Evolutionary conservation across 2,888 invertebrate species (phyloP), one percentile per base, ranked within the genome.

Genomic region (Marronus borbonicus): DNA sequence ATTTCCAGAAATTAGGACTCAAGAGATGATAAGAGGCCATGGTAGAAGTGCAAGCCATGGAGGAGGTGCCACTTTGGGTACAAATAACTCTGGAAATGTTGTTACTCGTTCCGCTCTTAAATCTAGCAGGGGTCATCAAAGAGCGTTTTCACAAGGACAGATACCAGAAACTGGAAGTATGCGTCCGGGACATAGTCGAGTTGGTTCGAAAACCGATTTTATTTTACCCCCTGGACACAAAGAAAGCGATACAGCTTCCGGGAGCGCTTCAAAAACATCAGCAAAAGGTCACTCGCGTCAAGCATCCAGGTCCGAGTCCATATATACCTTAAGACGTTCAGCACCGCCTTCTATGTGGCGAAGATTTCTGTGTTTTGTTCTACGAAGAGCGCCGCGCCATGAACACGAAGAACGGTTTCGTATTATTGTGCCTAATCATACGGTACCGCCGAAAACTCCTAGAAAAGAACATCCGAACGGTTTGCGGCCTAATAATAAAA

Each of bases 71-170:
- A 80, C 90, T 87, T 87, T 88, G 88, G 84, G 86, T 76, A 84
- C 91, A 89, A 76, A 90, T 89, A 85, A 86, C 74, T 85, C 85
- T 55, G 86, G 87, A 24, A 86, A 87, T 31, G 84, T 85, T 39
- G 86, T 88, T 52, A 90, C 92, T 4, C 90, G 95, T 50, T 92
- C 92, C 17, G 92, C 92, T 3, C 91, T 96, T 85, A 96, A 95
- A 87, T 93, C 93, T 1, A 74, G 72, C 91, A 92, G 90, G 14
- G 91, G 96, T 1, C 96, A 96, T 86, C 95, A 95, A 86, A 92
- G 96, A 79, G 96, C 96, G 72, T 93, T 96, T 84, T 96, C 96
- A 5, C 96, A 97, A 85, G 96, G 96, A 0, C 96, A 96, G 89
- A 96, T 96, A 80, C 92, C 93, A 78, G 94, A 94, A 52, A 78